Evolutionary conservation across 30 jellyfish, hydroid and myxozoan genomes (phyloP), one percentile per base, ranked within the genome.

Genomic region (Pseudorhiza aurosa): DNA sequence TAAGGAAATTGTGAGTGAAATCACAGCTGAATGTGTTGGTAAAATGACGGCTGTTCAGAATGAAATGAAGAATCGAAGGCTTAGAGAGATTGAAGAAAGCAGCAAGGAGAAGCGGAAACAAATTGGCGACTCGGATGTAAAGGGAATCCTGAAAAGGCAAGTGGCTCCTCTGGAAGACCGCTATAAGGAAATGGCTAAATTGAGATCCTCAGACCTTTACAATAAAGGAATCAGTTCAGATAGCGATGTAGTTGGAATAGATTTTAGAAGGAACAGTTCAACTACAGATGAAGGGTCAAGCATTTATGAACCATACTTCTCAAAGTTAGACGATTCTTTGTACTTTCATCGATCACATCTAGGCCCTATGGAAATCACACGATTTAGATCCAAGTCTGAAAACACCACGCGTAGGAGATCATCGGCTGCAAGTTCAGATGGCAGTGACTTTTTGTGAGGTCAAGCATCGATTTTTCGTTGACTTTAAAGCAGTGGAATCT

Each of bases 341-440:
- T 77, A 63, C 72, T 40, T 77, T 44, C 89, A 77, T 46, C 89
- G 77, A 8, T 77, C 89, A 30, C 56, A 51, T 22, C 15, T 70
- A n/a, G 31, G 58, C 25, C 67, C 57, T 17, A 58, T 18, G 27
- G 21, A 58, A 9, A 47, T 45, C 1, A 15, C 31, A 24, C 39
- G 58, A 0, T 18, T n/a, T 12, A 30, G 36, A 19, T 9, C 33
- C 12, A 64, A 33, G 17, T 22, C 27, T 6, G 36, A 39, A 1
- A 19, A 0, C 77, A n/a, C 28, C 22, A 12, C 39, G 27, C n/a
- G 2, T 0, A 64, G 58, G 19, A 29, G 18, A 7, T 64, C 77
- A 5, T 40, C 83, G 4, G 35, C 70, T 11, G 10, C 49, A 0
- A 70, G 72, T 15, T 45, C 83, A 0, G 83, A 70, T 70, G 83